These are phyloP conservation scores for Stylophora pistillata DNA, from an alignment of 64 coral and sea anemone genomes.

Conservation along the genomic window DNA sequence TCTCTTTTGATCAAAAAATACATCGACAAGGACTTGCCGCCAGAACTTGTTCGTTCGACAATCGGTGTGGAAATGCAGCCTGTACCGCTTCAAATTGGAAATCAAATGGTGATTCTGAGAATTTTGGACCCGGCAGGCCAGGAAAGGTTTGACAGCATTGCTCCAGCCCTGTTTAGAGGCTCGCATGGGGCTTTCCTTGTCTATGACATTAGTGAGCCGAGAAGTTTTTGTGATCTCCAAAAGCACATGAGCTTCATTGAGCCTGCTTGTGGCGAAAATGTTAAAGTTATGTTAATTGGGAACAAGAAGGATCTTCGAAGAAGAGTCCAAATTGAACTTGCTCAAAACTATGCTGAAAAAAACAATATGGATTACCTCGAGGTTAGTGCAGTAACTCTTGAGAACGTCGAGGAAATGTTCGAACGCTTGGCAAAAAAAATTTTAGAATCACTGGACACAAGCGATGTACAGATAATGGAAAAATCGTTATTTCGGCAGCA, in stretches of 20 bases:
- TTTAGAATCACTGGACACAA: constrained; percentile 38
- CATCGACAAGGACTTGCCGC: constrained; percentile 11
- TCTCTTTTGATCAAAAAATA: constrained; percentile 42
- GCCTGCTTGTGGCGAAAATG: constrained; percentile 53
- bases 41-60: not conserved
- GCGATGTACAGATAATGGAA: constrained; percentile 31
- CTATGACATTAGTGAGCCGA: constrained; percentile 49
- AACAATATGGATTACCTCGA: constrained; percentile 59
- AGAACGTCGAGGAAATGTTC: constrained; percentile 73
- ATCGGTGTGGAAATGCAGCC: constrained; percentile 29
- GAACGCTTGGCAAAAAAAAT: constrained; percentile 59
- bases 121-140: constrained; percentile 51
- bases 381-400: constrained; percentile 61
- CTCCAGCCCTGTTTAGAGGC: constrained; percentile 54
- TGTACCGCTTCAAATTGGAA: constrained; percentile 47
- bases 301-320: constrained; percentile 59
- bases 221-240: constrained; percentile 23
- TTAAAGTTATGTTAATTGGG: constrained; percentile 53
- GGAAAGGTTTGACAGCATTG: constrained; percentile 65
- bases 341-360: constrained; percentile 40
- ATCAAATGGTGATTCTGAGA: constrained; percentile 59
- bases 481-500: not conserved
- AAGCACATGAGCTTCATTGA: constrained; percentile 31
- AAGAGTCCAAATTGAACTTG: not conserved
- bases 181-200: constrained; percentile 69